Evolutionary conservation across 1,140 invertebrate genomes (phyloP).

Genomic region (Leptinotarsa undecemlineata): DNA sequence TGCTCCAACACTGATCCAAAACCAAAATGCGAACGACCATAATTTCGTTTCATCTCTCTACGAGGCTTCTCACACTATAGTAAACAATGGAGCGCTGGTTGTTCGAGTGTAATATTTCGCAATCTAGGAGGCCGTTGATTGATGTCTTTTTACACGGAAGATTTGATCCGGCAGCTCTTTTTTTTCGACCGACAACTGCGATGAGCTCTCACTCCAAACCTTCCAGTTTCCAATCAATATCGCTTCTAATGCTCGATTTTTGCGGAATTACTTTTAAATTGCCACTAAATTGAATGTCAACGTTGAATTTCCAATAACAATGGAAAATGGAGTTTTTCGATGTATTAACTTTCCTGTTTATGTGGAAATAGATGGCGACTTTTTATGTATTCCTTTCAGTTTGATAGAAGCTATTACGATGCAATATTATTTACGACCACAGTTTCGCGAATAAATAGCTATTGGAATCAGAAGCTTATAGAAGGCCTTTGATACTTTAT

Average conservation of each 20-base stretch:
- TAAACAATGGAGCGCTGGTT: conserved; percentile 9
- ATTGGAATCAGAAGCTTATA: conserved; percentile 14
- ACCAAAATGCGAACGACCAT: not conserved
- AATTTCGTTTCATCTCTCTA: not conserved
- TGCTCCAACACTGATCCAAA: not conserved
- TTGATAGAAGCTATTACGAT: conserved; percentile 18
- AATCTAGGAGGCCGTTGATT: conserved; percentile 35
- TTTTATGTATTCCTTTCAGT: conserved; percentile 9
- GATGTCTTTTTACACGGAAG: conserved; percentile 40
- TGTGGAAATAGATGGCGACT: conserved; percentile 19
- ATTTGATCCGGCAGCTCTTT: conserved; percentile 32
- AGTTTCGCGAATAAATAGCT: conserved; percentile 5
- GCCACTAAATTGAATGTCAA: conserved; percentile 37
- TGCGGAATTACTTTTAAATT: conserved; percentile 43
- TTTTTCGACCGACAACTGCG: conserved; percentile 15
- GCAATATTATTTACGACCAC: conserved; percentile 16
- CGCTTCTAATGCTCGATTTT: conserved; percentile 38
- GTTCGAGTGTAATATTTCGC: conserved; percentile 14
- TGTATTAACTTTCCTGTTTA: conserved; percentile 25
- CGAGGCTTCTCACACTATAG: not conserved
- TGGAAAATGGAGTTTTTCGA: conserved; percentile 32
- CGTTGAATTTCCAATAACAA: conserved; percentile 31
- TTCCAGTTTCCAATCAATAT: conserved; percentile 34
- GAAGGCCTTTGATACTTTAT: conserved; percentile 6
- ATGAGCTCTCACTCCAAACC: conserved; percentile 26